These are phyloP conservation scores for Acronicta psi DNA, from an alignment of 2,888 invertebrate genomes.

Conservation along the genomic window DNA sequence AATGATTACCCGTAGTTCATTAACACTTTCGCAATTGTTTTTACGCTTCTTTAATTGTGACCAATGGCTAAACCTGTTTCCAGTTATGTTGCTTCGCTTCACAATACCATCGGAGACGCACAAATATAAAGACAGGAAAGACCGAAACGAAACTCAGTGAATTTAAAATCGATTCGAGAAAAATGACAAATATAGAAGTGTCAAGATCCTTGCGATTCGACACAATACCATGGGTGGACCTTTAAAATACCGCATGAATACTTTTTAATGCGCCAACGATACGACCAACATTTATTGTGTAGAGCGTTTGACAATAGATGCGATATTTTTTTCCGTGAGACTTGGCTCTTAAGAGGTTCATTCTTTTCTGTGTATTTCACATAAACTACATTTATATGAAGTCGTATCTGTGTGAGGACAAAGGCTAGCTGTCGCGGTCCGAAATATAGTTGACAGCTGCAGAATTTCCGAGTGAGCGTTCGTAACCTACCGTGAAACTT, in stretches of 20 bases:
- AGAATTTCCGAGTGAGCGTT: slow-evolving; percentile 72
- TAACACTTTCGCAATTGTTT: slow-evolving; percentile 85
- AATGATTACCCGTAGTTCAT: slow-evolving; percentile 75
- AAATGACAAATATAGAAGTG: slow-evolving; percentile 82
- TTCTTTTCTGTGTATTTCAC: slow-evolving; percentile 82
- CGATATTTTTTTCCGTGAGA: slow-evolving; percentile 79
- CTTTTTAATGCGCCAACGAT: slow-evolving; percentile 89
- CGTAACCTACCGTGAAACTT: slow-evolving; percentile 82
- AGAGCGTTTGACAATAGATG: slow-evolving; percentile 74
- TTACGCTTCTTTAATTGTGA: slow-evolving; percentile 79
- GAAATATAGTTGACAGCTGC: slow-evolving; percentile 85
- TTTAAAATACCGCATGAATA: slow-evolving; percentile 87
- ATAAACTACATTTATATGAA: slow-evolving; percentile 88
- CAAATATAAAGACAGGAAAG: slow-evolving; percentile 44
- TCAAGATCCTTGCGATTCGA: slow-evolving; percentile 80
- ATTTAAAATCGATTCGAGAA: slow-evolving; percentile 67
- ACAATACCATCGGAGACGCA: slow-evolving; percentile 46
- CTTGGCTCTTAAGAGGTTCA: slow-evolving; percentile 81
- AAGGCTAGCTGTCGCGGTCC: slow-evolving; percentile 79
- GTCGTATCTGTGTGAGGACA: slow-evolving; percentile 83
- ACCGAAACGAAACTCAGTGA: slow-evolving; percentile 55
- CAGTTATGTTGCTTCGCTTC: slow-evolving; percentile 63
- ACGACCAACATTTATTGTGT: slow-evolving; percentile 85
- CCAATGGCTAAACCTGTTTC: slow-evolving; percentile 68
- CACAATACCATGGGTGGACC: slow-evolving; percentile 79